Evolutionary conservation across 2,113 vertebrate genomes (phyloP).

Genomic region (Nothobranchius kuhntae): DNA sequence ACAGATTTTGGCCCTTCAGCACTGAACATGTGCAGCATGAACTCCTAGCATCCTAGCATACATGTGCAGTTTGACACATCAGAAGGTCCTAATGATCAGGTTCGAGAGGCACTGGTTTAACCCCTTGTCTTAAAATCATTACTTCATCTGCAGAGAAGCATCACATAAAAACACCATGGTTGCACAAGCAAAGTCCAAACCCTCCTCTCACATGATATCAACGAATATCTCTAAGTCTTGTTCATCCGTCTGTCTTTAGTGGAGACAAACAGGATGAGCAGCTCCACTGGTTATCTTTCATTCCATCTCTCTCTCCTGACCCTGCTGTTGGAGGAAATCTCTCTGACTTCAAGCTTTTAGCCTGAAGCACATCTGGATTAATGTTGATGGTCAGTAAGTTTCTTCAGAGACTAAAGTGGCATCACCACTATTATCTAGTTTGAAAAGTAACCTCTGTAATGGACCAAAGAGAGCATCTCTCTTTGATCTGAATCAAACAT

Average conservation of each 20-base stretch:
- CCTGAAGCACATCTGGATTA: conserved; percentile 39
- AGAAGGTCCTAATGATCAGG: too few relatives aligned
- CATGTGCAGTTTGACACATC: too few relatives aligned
- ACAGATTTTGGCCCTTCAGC: too few relatives aligned
- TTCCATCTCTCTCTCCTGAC: conserved; percentile 26
- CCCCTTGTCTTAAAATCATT: conserved; percentile 20
- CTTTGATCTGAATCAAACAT: conserved; percentile 42
- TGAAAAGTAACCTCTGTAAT: conserved; percentile 46
- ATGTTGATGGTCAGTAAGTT: conserved; percentile 36
- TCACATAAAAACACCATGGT: conserved; percentile 27
- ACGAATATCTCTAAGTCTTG: conserved; percentile 38
- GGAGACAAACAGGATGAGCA: conserved; percentile 17
- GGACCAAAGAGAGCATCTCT: conserved; percentile 29
- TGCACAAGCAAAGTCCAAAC: conserved; percentile 9
- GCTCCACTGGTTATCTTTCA: conserved; percentile 22
- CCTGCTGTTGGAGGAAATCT: conserved; percentile 18
- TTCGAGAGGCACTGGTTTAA: not conserved
- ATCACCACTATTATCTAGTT: conserved; percentile 47
- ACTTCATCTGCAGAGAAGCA: conserved; percentile 29
- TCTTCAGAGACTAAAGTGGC: conserved; percentile 55
- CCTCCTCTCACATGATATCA: conserved; percentile 44
- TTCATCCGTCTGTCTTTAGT: conserved; percentile 60
- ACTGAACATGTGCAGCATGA: too few relatives aligned
- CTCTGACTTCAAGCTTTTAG: conserved; percentile 33
- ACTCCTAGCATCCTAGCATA: too few relatives aligned